These are phyloP conservation scores for Platycheirus albimanus DNA, from an alignment of 2,888 invertebrate genomes.

Conservation along the genomic window DNA sequence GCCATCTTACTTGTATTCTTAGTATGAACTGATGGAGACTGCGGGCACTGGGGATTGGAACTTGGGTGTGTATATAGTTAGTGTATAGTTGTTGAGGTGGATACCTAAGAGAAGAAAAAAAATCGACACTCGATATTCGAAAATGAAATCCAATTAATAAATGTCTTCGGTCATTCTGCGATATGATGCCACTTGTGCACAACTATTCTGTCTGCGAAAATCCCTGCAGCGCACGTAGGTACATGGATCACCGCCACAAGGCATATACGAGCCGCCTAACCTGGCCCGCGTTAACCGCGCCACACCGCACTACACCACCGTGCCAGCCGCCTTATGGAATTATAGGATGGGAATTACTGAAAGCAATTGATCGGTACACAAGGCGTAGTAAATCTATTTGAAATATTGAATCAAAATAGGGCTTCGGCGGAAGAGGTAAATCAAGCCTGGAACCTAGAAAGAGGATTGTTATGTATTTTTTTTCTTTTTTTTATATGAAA, in stretches of 20 bases:
- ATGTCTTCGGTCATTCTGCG: slow-evolving; percentile 69
- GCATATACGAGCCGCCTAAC: slow-evolving; percentile 14
- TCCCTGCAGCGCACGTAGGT: slow-evolving; percentile 48
- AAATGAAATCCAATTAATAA: slow-evolving; percentile 74
- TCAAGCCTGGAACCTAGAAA: slow-evolving; percentile 35
- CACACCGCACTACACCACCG: background rate
- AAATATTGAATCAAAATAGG: slow-evolving; percentile 72
- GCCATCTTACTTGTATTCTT: slow-evolving; percentile 51
- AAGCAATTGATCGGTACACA: slow-evolving; percentile 64
- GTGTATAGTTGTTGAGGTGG: slow-evolving; percentile 27
- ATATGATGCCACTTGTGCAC: slow-evolving; percentile 62
- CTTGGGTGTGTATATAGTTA: slow-evolving; percentile 32
- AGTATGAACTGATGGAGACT: too few species aligned
- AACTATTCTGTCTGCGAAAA: slow-evolving; percentile 32
- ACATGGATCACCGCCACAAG: slow-evolving; percentile 42
- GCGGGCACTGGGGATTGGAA: background rate
- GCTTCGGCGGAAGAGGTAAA: slow-evolving; percentile 61
- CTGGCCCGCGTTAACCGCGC: too few species aligned
- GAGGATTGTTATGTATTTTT: slow-evolving; percentile 20
- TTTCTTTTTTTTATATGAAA: too few species aligned
- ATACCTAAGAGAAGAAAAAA: slow-evolving; percentile 27
- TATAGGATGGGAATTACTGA: slow-evolving; percentile 61
- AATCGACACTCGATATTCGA: slow-evolving; percentile 68
- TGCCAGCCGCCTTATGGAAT: slow-evolving; percentile 29
- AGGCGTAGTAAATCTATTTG: slow-evolving; percentile 66